These are phyloP conservation scores for Hippasteria phrygiana DNA, from an alignment of 53 echinoderm and acorn worm genomes.

Conservation along the genomic window DNA sequence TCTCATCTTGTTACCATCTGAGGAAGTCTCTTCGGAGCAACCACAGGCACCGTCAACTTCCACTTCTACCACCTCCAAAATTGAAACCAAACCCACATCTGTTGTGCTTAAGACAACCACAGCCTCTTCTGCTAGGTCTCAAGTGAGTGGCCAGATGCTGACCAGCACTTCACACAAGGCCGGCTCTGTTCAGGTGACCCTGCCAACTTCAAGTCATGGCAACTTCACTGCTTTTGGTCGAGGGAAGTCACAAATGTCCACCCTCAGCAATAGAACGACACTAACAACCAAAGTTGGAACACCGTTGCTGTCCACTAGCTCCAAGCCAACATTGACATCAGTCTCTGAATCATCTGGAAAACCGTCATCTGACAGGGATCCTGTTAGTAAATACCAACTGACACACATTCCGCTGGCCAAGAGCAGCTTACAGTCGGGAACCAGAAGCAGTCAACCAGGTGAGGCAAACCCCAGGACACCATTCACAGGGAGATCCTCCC, in stretches of 20 bases:
- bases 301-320: neutral
- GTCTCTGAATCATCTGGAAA: neutral
- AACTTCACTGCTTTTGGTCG: conserved; percentile 1
- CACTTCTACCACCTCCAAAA: conserved; percentile 8
- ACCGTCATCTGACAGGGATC: neutral
- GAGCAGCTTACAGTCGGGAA: conserved; percentile 7
- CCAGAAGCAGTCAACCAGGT: neutral
- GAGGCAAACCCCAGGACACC: neutral
- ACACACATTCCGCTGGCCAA: conserved; percentile 21
- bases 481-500: conserved; percentile 42
- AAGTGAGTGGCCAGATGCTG: neutral
- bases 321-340: neutral
- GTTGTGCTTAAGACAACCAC: neutral
- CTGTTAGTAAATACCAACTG: neutral
- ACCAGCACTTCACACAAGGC: neutral
- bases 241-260: neutral
- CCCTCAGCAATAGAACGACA: neutral
- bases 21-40: neutral
- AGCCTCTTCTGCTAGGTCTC: neutral
- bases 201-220: neutral
- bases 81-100: conserved; percentile 23
- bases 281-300: neutral
- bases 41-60: neutral
- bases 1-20: conserved; percentile 4
- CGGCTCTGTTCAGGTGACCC: conserved; percentile 8